Percentiles rank a stretch among this genome's conserved stretches.
phyloP scores from a whole-genome alignment of 2,797 vertebrate species.

The Intellagama lesueurii region DNA sequence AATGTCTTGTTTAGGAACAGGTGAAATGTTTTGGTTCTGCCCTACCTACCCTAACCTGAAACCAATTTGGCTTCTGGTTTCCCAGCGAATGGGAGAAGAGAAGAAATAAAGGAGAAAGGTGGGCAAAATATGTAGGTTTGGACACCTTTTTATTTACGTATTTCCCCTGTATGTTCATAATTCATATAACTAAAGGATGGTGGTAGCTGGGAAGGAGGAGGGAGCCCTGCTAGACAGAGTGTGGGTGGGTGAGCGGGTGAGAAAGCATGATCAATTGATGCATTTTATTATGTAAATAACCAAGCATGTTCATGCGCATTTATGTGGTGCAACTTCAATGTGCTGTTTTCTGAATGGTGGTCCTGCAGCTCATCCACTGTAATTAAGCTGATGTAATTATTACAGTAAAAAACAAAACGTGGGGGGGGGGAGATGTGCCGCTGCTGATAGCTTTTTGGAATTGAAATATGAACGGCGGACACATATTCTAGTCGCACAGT shows the following conservation, averaged over 20 bases:
- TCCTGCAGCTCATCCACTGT: constrained; percentile 68
- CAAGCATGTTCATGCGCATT: constrained; percentile 77
- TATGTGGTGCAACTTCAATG: constrained; percentile 67
- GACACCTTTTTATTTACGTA: constrained; percentile 52
- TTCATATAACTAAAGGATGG: constrained; percentile 47
- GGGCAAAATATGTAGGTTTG: constrained; percentile 48
- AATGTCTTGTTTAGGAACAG: constrained; percentile 34
- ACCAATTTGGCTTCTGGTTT: constrained; percentile 48
- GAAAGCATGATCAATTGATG: constrained; percentile 63
- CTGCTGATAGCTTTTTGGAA: constrained; percentile 64
- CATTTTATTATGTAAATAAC: constrained; percentile 79
- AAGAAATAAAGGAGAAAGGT: constrained; percentile 34
- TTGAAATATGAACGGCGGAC: constrained; percentile 78
- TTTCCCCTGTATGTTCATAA: constrained; percentile 45
- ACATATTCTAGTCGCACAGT: constrained; percentile 73
- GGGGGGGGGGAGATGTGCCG: constrained; percentile 38
- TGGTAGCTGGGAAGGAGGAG: constrained; percentile 28
- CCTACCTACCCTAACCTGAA: constrained; percentile 57
- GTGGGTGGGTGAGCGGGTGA: background rate
- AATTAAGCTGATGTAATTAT: constrained; percentile 80
- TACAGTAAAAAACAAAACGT: constrained; percentile 70
- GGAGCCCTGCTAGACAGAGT: background rate
- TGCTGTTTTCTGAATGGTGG: constrained; percentile 68
- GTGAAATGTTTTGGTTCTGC: constrained; percentile 64
- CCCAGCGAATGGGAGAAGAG: background rate